Conservation (phyloP, 2,797 vertebrate genomes). For the Rhinella marina region DNA sequence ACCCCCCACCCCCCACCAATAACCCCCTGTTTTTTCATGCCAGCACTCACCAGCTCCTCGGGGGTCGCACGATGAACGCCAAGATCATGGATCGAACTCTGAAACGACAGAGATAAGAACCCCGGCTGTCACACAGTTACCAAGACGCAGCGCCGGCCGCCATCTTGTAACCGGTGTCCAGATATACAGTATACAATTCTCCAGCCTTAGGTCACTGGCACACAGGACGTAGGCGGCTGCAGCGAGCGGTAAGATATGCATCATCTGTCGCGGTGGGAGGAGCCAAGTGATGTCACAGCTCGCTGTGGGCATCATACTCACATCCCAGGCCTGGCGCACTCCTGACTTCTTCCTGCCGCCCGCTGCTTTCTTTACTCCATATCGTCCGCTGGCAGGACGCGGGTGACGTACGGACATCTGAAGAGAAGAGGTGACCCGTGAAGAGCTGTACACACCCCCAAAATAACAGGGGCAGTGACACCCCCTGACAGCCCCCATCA, state of each 20-base stretch:
- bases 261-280: background rate
- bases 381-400: background rate
- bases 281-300: background rate
- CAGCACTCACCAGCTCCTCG: conserved; percentile 84
- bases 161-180: no score
- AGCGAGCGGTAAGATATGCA: no score
- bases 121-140: no score
- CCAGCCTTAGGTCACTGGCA: no score
- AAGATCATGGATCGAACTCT: conserved; percentile 89
- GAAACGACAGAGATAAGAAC: conserved; percentile 26
- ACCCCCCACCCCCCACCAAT: no score
- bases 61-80: conserved; percentile 85
- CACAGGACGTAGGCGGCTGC: background rate
- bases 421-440: no score
- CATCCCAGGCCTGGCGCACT: conserved; percentile 81
- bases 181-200: no score
- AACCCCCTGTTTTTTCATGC: no score
- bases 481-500: background rate
- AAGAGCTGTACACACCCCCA: background rate
- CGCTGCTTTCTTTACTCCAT: background rate
- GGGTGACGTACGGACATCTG: background rate
- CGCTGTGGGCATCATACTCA: conserved; percentile 69
- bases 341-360: background rate
- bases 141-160: no score
- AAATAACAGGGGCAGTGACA: background rate